Conservation (phyloP, 2,797 vertebrate species). For the Malurus splendens region DNA sequence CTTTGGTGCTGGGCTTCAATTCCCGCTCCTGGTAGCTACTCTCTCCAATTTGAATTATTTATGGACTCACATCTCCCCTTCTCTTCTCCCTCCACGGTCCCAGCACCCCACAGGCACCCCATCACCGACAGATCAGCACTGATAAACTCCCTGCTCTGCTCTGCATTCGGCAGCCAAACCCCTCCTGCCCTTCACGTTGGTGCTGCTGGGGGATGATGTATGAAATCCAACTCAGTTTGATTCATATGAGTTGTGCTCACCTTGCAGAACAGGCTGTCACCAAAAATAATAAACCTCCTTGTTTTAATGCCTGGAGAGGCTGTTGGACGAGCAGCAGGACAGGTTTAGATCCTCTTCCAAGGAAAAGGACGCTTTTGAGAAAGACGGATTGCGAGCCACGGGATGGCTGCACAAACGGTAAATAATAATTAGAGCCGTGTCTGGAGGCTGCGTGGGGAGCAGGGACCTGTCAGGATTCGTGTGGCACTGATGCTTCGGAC, state of each 20-base stretch:
- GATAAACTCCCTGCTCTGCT: background rate
- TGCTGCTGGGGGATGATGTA: slow-evolving; percentile 3
- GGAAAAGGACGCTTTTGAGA: background rate
- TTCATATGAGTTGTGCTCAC: slow-evolving; percentile 7
- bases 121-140: background rate
- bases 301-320: slow-evolving; percentile 29
- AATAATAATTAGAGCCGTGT: background rate
- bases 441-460: background rate
- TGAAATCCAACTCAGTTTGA: background rate
- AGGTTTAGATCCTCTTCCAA: slow-evolving; percentile 29
- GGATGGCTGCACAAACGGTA: background rate
- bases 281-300: slow-evolving; percentile 40
- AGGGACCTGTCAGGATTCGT: background rate
- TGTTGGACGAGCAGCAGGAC: background rate
- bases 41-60: background rate
- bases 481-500: background rate
- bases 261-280: slow-evolving; percentile 34
- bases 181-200: background rate
- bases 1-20: background rate
- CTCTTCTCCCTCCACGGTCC: background rate
- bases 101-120: background rate
- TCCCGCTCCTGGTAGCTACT: background rate
- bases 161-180: background rate
- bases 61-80: background rate
- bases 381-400: background rate